A percentile compares a stretch with the other conserved stretches of the same genome.
Conservation (phyloP, 2,797 vertebrate genomes). For the Pelodytes ibericus region DNA sequence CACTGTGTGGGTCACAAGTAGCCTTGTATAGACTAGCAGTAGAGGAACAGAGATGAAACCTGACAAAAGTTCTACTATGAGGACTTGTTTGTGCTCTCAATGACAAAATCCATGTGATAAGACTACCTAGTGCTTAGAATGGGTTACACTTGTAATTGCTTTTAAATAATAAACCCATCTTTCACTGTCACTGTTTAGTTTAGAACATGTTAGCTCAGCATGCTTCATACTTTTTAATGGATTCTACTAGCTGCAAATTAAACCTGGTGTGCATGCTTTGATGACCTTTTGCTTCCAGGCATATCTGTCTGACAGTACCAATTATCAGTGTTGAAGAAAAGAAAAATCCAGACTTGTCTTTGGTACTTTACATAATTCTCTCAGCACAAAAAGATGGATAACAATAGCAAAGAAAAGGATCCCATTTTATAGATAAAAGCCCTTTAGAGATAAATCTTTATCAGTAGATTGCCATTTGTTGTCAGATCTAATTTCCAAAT, state of each 20-base stretch:
- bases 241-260: conserved; percentile 48
- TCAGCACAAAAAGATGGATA: conserved; percentile 17
- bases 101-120: background rate
- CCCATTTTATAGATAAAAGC: conserved; percentile 31
- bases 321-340: conserved; percentile 47
- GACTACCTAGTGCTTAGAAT: background rate
- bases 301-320: conserved; percentile 53
- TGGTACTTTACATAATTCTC: conserved; percentile 32
- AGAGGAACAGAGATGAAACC: background rate
- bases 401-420: conserved; percentile 21
- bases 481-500: conserved; percentile 39
- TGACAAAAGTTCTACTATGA: background rate
- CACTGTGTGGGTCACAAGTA: too few relatives aligned
- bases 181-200: conserved; percentile 40
- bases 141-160: conserved; percentile 25
- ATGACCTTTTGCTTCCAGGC: conserved; percentile 52
- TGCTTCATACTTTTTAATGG: conserved; percentile 39
- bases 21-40: too few relatives aligned
- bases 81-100: background rate
- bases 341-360: conserved; percentile 35
- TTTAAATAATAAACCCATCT: conserved; percentile 50
- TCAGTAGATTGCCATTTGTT: conserved; percentile 36
- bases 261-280: conserved; percentile 45
- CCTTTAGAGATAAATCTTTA: conserved; percentile 43
- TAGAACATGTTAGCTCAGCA: conserved; percentile 36